phyloP scores from a whole-genome alignment of 2,797 vertebrate species.

The Sebastes steindachneri region DNA sequence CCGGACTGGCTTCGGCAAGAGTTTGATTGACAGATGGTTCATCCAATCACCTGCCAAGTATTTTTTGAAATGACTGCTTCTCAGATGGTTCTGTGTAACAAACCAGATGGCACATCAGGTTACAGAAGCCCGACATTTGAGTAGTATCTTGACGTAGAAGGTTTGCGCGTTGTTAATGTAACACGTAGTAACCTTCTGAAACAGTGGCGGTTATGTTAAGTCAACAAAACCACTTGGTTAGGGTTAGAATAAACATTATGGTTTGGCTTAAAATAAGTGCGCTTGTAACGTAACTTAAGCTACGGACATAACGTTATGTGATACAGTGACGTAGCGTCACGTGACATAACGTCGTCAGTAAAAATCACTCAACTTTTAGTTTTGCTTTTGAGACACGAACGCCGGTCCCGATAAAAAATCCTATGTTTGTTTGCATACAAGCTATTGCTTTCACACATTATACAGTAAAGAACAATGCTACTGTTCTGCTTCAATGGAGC shows the following conservation, averaged over 20 bases:
- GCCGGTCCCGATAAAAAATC: fast-evolving
- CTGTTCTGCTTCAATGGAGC: background rate
- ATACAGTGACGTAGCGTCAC: background rate
- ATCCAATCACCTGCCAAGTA: background rate
- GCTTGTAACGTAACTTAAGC: background rate
- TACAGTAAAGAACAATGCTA: background rate
- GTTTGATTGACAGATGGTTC: background rate
- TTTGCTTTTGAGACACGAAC: background rate
- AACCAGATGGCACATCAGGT: too few species aligned
- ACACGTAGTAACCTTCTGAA: background rate
- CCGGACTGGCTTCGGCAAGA: fast-evolving
- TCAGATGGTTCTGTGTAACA: too few species aligned
- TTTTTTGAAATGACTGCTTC: too few species aligned
- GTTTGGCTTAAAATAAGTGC: background rate
- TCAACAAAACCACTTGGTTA: background rate
- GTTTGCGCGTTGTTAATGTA: background rate
- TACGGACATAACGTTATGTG: too few species aligned
- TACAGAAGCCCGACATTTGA: background rate
- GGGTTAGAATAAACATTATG: background rate
- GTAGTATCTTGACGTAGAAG: background rate
- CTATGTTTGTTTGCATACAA: background rate
- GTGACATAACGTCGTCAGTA: background rate
- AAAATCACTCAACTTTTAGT: background rate
- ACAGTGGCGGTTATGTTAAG: background rate
- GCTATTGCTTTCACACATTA: background rate